phyloP scores from a whole-genome alignment of 1,140 invertebrate genomes.

The Gonioctena quinquepunctata region DNA sequence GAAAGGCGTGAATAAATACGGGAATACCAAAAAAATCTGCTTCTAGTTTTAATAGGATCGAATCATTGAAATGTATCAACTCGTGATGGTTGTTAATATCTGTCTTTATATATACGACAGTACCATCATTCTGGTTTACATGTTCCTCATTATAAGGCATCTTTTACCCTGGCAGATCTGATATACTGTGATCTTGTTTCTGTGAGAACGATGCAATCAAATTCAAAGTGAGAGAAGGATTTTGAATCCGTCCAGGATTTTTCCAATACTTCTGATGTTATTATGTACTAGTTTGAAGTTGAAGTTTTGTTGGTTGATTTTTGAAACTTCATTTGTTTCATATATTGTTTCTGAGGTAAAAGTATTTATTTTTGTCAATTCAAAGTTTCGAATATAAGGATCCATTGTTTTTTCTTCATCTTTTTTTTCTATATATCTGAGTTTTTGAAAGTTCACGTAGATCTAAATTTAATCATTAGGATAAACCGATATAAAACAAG shows the following conservation, averaged over 20 bases:
- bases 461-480: background rate
- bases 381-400: constrained; percentile 1
- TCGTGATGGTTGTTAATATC: background rate
- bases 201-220: constrained; percentile 9
- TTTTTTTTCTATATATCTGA: background rate
- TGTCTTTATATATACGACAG: constrained; percentile 6
- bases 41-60: too few relatives aligned
- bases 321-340: background rate
- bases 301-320: background rate
- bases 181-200: constrained; percentile 3
- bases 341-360: background rate
- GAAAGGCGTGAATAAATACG: background rate
- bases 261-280: constrained; percentile 6
- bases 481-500: background rate
- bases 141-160: constrained; percentile 4
- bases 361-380: background rate
- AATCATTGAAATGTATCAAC: background rate
- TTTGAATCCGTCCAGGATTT: constrained; percentile 1
- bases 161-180: background rate
- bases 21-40: too few relatives aligned
- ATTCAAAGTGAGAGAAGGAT: background rate
- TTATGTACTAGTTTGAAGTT: constrained; percentile 9
- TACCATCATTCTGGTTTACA: constrained; percentile 11
- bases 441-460: background rate
- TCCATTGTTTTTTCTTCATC: background rate